These are phyloP conservation scores for Centropyge bicolor DNA, from an alignment of 2,797 vertebrate species.

Conservation along the genomic window DNA sequence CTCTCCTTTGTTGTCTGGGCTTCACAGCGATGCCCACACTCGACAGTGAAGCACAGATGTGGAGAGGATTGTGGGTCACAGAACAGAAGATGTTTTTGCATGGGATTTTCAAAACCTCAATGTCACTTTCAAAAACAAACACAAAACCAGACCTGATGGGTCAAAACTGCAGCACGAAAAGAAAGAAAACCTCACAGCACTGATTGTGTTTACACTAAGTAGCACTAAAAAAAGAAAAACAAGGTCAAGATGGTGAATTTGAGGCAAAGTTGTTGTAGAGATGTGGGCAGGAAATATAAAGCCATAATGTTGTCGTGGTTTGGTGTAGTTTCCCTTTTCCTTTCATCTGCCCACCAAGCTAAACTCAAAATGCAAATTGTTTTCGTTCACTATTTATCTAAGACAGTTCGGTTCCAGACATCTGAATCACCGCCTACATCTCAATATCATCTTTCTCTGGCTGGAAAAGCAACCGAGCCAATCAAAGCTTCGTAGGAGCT, in stretches of 20 bases:
- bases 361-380: slow-evolving; percentile 17
- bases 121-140: neutral
- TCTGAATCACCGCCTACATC: slow-evolving; percentile 3
- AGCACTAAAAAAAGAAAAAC: neutral
- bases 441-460: neutral
- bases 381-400: neutral
- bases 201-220: slow-evolving; percentile 28
- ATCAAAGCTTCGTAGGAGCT: neutral
- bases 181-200: neutral
- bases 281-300: slow-evolving; percentile 29
- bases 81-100: neutral
- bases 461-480: neutral
- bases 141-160: neutral
- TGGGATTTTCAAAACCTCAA: slow-evolving; percentile 15
- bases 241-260: neutral
- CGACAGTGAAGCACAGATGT: neutral
- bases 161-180: neutral
- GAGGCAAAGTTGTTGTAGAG: neutral
- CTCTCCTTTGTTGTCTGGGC: neutral
- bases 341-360: slow-evolving; percentile 4
- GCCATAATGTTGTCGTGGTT: neutral
- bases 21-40: neutral
- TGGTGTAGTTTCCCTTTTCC: neutral
- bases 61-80: neutral
- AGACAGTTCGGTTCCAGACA: neutral